phyloP scores from a whole-genome alignment of 2,113 vertebrate genomes.

The Sylvietta virens region DNA sequence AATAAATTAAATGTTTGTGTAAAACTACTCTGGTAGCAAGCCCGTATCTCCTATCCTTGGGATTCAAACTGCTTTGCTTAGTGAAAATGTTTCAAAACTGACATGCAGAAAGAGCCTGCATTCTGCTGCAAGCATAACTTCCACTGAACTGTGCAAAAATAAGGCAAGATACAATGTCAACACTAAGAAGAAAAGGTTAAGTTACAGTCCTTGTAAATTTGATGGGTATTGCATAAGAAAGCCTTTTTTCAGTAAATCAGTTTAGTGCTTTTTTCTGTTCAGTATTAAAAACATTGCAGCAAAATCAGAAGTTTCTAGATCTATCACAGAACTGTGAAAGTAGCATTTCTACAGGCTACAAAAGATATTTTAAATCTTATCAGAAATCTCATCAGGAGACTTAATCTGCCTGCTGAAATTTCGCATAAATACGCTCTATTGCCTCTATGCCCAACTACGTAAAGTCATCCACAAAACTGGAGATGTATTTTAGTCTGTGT shows the following conservation, averaged over 20 bases:
- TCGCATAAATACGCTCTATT: neutral
- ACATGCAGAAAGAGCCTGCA: neutral
- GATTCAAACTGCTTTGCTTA: neutral
- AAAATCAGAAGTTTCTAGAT: neutral
- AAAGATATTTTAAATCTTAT: neutral
- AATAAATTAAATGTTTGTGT: neutral
- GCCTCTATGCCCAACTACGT: neutral
- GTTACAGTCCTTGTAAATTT: neutral
- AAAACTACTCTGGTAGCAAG: neutral
- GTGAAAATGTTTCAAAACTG: slow-evolving; percentile 1
- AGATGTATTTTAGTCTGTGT: neutral
- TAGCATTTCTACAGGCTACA: neutral
- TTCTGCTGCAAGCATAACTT: neutral
- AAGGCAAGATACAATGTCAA: neutral
- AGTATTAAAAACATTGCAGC: neutral
- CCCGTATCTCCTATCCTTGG: neutral
- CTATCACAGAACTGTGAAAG: neutral
- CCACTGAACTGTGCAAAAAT: neutral
- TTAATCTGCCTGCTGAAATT: neutral
- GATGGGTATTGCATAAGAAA: neutral
- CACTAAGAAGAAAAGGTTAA: neutral
- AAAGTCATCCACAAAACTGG: neutral
- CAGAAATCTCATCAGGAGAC: neutral
- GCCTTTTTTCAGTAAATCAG: neutral
- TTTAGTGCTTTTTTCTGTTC: neutral